phyloP scores from a whole-genome alignment of 2,797 vertebrate genomes.

The Hyperoplus lanceolatus region DNA sequence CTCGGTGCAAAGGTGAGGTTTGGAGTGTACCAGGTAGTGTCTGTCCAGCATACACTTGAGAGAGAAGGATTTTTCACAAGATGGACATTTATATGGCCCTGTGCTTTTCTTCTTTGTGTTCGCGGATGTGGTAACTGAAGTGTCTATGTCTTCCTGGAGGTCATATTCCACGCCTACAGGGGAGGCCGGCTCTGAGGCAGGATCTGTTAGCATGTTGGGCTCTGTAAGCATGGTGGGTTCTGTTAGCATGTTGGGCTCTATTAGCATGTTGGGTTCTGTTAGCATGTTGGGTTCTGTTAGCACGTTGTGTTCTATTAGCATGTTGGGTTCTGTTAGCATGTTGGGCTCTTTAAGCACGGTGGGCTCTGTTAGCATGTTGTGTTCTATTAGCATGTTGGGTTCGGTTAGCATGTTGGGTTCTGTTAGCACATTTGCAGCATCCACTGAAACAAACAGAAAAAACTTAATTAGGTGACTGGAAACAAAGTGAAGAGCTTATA shows the following conservation, averaged over 20 bases:
- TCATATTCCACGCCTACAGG: background rate
- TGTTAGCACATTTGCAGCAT: background rate
- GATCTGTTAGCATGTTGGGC: background rate
- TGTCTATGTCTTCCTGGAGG: background rate
- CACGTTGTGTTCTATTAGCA: background rate
- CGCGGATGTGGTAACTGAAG: background rate
- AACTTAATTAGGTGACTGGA: background rate
- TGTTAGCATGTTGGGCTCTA: background rate
- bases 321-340: background rate
- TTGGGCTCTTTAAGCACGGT: too few species aligned
- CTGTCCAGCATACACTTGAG: slow-evolving; percentile 68
- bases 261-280: background rate
- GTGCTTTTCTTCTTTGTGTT: slow-evolving; percentile 9
- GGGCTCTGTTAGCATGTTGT: too few species aligned
- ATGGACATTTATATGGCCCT: slow-evolving; percentile 39
- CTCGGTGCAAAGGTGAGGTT: slow-evolving; percentile 67
- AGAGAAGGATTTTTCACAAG: slow-evolving; percentile 60
- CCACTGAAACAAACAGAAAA: slow-evolving; percentile 19
- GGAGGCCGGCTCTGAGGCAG: background rate
- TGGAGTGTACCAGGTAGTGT: slow-evolving; percentile 68
- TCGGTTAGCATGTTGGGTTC: background rate
- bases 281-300: background rate
- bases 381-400: too few species aligned
- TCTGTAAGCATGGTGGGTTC: background rate
- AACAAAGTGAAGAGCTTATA: background rate